Evolutionary conservation across 1,140 invertebrate genomes (phyloP).

Genomic region (Nephotettix cincticeps): DNA sequence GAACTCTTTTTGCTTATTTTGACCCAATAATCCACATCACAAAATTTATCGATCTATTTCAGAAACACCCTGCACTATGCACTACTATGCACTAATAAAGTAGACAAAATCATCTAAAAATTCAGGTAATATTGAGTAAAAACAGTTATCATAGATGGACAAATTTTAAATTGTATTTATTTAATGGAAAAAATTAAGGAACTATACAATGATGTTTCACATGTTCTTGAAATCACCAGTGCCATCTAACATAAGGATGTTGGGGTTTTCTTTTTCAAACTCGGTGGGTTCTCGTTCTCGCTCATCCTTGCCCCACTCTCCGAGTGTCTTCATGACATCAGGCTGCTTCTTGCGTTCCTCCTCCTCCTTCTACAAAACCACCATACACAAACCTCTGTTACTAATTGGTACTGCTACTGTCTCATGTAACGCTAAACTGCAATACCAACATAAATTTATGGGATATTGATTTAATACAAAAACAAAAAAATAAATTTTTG

Average conservation of each 20-base stretch:
- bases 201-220: slow-evolving; percentile 52
- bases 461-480: neutral
- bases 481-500: neutral
- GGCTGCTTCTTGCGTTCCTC: slow-evolving; percentile 62
- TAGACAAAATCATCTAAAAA: no score
- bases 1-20: no score
- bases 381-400: no score
- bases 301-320: slow-evolving; percentile 70
- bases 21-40: no score
- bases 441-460: neutral
- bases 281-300: slow-evolving; percentile 66
- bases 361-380: slow-evolving; percentile 64
- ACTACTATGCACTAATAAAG: no score
- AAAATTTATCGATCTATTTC: no score
- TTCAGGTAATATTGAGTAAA: no score
- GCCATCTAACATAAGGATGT: slow-evolving; percentile 69
- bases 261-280: slow-evolving; percentile 76
- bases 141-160: no score
- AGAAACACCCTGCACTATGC: no score
- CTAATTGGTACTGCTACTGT: no score
- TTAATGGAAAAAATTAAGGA: no score
- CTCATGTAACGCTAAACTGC: neutral
- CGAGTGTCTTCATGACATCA: slow-evolving; percentile 68
- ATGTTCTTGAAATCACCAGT: slow-evolving; percentile 73
- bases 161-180: no score